These are phyloP conservation scores for Lithophane socia DNA, from an alignment of 2,888 invertebrate genomes.

Conservation along the genomic window DNA sequence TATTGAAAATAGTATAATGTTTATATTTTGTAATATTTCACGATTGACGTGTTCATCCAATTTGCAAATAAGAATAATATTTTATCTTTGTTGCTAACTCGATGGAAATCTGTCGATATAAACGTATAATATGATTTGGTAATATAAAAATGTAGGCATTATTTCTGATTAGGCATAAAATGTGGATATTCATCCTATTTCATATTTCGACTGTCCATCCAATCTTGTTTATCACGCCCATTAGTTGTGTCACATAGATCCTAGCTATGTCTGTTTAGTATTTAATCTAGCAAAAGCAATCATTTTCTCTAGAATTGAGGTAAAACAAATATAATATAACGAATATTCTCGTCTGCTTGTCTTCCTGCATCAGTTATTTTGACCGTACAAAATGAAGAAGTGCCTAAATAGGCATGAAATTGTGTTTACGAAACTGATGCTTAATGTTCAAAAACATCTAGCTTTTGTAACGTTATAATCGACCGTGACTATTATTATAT, in stretches of 20 bases:
- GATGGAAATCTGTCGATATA: neutral
- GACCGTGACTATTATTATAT: too few species aligned
- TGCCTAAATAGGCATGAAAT: neutral
- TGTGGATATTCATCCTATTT: neutral
- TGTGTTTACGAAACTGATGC: neutral
- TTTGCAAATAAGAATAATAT: conserved; percentile 5
- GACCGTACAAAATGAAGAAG: neutral
- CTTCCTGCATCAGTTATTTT: neutral
- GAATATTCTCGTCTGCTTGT: neutral
- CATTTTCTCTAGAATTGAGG: neutral
- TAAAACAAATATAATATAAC: too few species aligned
- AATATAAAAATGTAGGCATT: neutral
- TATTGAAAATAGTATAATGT: neutral
- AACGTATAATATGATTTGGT: neutral
- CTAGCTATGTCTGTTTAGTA: neutral
- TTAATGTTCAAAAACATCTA: neutral
- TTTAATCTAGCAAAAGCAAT: conserved; percentile 3
- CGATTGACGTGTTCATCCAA: neutral
- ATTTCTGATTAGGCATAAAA: neutral
- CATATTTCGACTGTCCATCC: neutral
- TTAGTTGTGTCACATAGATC: neutral
- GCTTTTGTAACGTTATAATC: neutral
- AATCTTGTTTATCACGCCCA: neutral
- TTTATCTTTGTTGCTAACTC: neutral
- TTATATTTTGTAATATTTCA: neutral